phyloP scores from a whole-genome alignment of 2,113 vertebrate species.

The Holacanthus passer region DNA sequence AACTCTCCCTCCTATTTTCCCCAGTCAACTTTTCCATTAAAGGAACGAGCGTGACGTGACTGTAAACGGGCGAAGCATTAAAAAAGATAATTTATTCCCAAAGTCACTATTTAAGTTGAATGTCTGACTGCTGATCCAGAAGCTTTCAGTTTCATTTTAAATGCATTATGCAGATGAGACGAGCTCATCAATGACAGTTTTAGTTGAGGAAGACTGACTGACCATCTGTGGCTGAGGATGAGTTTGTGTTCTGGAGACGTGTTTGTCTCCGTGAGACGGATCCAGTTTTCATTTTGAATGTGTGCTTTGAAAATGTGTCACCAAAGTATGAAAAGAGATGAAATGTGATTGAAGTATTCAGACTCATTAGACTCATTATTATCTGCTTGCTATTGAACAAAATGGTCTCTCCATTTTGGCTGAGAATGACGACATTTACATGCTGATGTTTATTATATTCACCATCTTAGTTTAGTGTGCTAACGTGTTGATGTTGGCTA shows the following conservation, averaged over 20 bases:
- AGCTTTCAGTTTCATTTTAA: conserved; percentile 49
- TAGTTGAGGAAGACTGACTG: conserved; percentile 8
- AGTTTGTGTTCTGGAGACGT: background rate
- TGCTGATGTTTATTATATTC: background rate
- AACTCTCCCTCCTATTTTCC: background rate
- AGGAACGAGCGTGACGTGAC: conserved; percentile 11
- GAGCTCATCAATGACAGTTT: conserved; percentile 44
- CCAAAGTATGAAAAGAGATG: background rate
- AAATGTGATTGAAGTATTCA: background rate
- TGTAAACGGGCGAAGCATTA: conserved; percentile 42
- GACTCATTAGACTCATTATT: background rate
- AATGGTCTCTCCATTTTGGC: no score
- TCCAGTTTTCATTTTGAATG: background rate
- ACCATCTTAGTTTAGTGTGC: background rate
- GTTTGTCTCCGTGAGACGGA: background rate
- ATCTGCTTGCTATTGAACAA: background rate
- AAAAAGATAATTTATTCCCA: conserved; percentile 53
- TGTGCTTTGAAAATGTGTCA: background rate
- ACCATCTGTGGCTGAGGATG: background rate
- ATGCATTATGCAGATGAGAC: conserved; percentile 59
- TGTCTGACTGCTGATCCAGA: conserved; percentile 54
- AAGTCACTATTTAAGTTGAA: conserved; percentile 35
- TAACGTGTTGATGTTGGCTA: background rate
- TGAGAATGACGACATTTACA: no score
- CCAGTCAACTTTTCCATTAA: conserved; percentile 61